These are phyloP conservation scores for Nebria brevicollis DNA, from an alignment of 2,888 invertebrate genomes.

Conservation along the genomic window DNA sequence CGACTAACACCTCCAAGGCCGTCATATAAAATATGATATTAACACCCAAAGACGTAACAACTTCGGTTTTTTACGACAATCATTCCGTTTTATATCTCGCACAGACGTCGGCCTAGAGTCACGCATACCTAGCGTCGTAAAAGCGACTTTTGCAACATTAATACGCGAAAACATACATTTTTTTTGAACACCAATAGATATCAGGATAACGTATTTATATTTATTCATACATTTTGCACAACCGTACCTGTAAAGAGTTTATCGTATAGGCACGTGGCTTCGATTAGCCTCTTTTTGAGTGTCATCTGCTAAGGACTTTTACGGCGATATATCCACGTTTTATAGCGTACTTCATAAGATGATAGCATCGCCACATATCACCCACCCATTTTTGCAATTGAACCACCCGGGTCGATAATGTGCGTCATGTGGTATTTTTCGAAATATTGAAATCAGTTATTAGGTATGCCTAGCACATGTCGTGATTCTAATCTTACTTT, in stretches of 20 bases:
- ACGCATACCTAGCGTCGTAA: constrained; percentile 35
- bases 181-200: too few relatives aligned
- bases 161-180: neutral
- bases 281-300: too few relatives aligned
- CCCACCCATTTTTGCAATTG: too few relatives aligned
- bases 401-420: too few relatives aligned
- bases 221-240: too few relatives aligned
- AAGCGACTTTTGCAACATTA: constrained; percentile 16
- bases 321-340: too few relatives aligned
- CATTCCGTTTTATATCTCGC: constrained; percentile 52
- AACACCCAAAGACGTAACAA: constrained; percentile 52
- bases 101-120: constrained; percentile 22
- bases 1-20: constrained; percentile 48
- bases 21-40: constrained; percentile 54
- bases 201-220: too few relatives aligned
- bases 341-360: too few relatives aligned
- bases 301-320: too few relatives aligned
- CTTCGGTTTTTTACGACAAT: constrained; percentile 52
- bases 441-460: constrained; percentile 24
- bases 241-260: too few relatives aligned
- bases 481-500: constrained; percentile 53
- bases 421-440: neutral
- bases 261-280: too few relatives aligned
- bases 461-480: constrained; percentile 35
- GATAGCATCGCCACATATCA: too few relatives aligned